Percentiles rank a stretch among this genome's conserved stretches.
Evolutionary conservation across 2,888 invertebrate species (phyloP).

Genomic region (Chirona hameri): DNA sequence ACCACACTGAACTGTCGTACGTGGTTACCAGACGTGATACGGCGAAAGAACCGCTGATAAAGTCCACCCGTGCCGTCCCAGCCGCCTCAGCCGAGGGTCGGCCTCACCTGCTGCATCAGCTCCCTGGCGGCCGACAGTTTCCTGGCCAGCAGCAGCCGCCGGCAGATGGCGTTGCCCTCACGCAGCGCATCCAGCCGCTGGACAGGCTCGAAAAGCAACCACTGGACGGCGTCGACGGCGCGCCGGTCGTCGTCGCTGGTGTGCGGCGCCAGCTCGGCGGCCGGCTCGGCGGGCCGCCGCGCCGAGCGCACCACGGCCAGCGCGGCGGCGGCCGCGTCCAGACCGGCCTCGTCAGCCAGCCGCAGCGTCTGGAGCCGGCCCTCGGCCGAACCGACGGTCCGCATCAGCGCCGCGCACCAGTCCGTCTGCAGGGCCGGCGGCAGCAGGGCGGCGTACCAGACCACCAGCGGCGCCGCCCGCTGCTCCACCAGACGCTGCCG

Average conservation of each 20-base stretch:
- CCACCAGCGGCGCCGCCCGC: slow-evolving; percentile 71
- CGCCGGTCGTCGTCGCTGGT: slow-evolving; percentile 65
- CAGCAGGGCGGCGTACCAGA: slow-evolving; percentile 78
- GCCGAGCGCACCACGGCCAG: slow-evolving; percentile 69
- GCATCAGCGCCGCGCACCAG: slow-evolving; percentile 49
- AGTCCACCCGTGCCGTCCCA: no score
- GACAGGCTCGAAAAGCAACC: slow-evolving; percentile 73
- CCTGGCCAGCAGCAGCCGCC: slow-evolving; percentile 73
- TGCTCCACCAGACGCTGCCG: slow-evolving; percentile 54
- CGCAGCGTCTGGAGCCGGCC: slow-evolving; percentile 52
- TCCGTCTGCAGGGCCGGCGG: slow-evolving; percentile 59
- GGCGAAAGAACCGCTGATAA: no score
- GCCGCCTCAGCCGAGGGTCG: no score
- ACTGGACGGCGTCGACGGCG: slow-evolving; percentile 76
- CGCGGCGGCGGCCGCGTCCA: slow-evolving; percentile 80
- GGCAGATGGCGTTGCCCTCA: slow-evolving; percentile 84
- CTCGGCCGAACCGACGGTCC: slow-evolving; percentile 42
- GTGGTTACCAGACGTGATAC: no score
- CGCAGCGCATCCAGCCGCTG: slow-evolving; percentile 77
- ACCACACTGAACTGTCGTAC: no score
- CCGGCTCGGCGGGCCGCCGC: not conserved
- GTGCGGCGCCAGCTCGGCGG: slow-evolving; percentile 49
- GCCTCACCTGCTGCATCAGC: slow-evolving; percentile 63
- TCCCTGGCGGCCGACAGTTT: slow-evolving; percentile 78
- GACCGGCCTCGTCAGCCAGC: slow-evolving; percentile 67